Base-by-base conservation (phyloP, 2,797 vertebrate species). In the Melanotaenia parkinsoni region DNA sequence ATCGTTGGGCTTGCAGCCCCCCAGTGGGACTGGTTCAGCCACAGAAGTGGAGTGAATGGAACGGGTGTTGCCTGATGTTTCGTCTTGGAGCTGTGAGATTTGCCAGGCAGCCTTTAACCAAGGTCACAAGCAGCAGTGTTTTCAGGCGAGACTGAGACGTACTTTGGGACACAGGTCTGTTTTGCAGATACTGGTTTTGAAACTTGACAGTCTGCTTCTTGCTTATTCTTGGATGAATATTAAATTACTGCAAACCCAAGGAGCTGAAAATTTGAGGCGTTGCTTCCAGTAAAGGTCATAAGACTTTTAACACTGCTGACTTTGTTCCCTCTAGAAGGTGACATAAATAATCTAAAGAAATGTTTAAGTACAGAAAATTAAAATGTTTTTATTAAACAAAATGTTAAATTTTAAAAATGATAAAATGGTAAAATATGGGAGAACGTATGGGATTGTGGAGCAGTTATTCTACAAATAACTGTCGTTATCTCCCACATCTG, bases 1-100 rank as follows among this genome's bases (percentile, higher is more conserved):
- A 37, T 32, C 63, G 57, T 1, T 9, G 45, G 74, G 56, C 35
- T 70, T 72, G 67, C 58, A 76, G 58, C 74, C 64, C 56, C 70
- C 67, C 66, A 37, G 59, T 50, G 58, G 72, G 71, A 68, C 40
- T 6, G 60, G 26, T 77, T 14, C 60, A 2, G 60, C 79, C 71
- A 3, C 83, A 85, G 50, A 74, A n/a, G 33, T 10, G 13, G 66
- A 67, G 58, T 0, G 38, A 63, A 33, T n/a, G 37, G 32, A 74
- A 22, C 0, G 28, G 76, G 43, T 60, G 66, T 56, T 70, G 18
- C 53, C 66, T 66, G 13, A 72, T 54, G 35, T 69, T 63, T 71
- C 1, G 20, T 45, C 66, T 22, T 57, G 45, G 58, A 69, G 74
- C 63, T 72, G 22, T 69, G 58, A 81, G 70, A 69, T 76, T 72